phyloP scores from a whole-genome alignment of 2,888 invertebrate genomes.

The Caradrina kadenii region DNA sequence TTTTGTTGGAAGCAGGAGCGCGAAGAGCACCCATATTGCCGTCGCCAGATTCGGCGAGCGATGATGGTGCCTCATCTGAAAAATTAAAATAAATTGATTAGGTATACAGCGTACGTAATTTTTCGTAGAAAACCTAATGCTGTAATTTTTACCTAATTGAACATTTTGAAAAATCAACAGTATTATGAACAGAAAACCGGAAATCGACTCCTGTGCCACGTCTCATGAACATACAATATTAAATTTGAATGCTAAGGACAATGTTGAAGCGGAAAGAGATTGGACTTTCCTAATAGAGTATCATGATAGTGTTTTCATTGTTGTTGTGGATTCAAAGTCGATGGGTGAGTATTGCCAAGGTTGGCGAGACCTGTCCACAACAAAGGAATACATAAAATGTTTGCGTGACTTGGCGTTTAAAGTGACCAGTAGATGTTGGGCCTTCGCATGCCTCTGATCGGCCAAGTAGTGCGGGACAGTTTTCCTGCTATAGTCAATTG shows the following conservation, averaged over 20 bases:
- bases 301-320: constrained; percentile 33
- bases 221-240: neutral
- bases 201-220: neutral
- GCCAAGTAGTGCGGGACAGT: constrained; percentile 32
- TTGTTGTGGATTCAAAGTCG: constrained; percentile 52
- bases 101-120: neutral
- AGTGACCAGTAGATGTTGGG: constrained; percentile 39
- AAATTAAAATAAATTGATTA: constrained; percentile 48
- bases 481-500: constrained; percentile 43
- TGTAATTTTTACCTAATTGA: too few species aligned
- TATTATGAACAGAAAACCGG: neutral
- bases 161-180: too few species aligned
- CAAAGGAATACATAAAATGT: constrained; percentile 59
- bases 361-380: constrained; percentile 40
- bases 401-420: constrained; percentile 63
- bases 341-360: constrained; percentile 43
- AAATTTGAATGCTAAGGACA: constrained; percentile 20
- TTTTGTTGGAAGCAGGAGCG: constrained; percentile 71
- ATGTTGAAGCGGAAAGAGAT: constrained; percentile 17
- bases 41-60: constrained; percentile 70
- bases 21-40: constrained; percentile 74
- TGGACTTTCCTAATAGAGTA: constrained; percentile 30
- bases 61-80: constrained; percentile 82
- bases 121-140: neutral
- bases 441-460: constrained; percentile 53